A percentile compares a stretch with the other conserved stretches of the same genome.
These are phyloP conservation scores for Drosophila persimilis DNA, from an alignment of 1,140 invertebrate species.

Conservation along the genomic window DNA sequence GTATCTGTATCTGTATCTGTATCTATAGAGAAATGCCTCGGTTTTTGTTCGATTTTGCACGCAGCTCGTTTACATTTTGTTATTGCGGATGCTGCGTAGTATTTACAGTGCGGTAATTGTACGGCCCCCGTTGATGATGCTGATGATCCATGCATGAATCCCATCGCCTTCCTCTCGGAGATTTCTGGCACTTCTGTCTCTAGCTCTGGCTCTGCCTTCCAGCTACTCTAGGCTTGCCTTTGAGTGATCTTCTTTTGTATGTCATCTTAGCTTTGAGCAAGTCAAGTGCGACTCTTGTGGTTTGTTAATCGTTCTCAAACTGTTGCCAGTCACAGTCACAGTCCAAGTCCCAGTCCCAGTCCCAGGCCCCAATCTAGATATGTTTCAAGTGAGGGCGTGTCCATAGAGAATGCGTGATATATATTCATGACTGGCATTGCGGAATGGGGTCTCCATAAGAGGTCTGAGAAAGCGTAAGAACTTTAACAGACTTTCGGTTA, in stretches of 20 bases:
- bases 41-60: conserved; percentile 45
- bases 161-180: conserved; percentile 21
- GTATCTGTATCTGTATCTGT: conserved; percentile 13
- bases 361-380: conserved; percentile 14
- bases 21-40: conserved; percentile 19
- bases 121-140: conserved; percentile 9
- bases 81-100: conserved; percentile 66
- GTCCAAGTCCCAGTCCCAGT: background rate
- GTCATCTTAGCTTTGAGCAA: conserved; percentile 29
- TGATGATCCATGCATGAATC: conserved; percentile 23
- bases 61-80: conserved; percentile 49
- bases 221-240: conserved; percentile 23
- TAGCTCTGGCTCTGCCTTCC: background rate
- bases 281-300: conserved; percentile 50
- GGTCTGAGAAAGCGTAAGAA: conserved; percentile 6
- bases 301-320: conserved; percentile 36
- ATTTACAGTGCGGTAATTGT: conserved; percentile 61
- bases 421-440: conserved; percentile 19
- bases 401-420: conserved; percentile 21
- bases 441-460: conserved; percentile 21
- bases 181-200: background rate
- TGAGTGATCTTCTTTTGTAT: conserved; percentile 43
- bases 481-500: background rate
- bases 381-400: conserved; percentile 41
- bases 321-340: conserved; percentile 13